A percentile compares a stretch with the other conserved stretches of the same genome.
phyloP scores from a whole-genome alignment of 2,113 vertebrate species.

The Uria lomvia region DNA sequence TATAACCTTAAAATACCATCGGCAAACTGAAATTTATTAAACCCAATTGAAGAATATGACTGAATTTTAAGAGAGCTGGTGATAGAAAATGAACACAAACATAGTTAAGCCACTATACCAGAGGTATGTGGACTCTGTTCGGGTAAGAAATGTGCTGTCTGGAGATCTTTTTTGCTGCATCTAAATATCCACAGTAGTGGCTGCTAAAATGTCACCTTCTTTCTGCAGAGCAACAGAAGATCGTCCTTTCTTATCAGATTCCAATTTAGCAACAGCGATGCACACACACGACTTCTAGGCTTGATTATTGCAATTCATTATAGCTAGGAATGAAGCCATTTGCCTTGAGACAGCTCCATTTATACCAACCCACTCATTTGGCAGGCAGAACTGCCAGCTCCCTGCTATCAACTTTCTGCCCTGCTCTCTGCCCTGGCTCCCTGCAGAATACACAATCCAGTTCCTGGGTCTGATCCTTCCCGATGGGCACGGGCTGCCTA shows the following conservation, averaged over 20 bases:
- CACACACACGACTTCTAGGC: neutral
- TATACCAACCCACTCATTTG: neutral
- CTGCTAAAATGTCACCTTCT: neutral
- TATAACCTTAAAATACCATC: neutral
- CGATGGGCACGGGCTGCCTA: fast-evolving
- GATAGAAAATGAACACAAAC: neutral
- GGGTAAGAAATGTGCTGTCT: neutral
- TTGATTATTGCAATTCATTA: neutral
- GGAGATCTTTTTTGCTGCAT: neutral
- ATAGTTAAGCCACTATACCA: neutral
- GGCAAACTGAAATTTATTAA: neutral
- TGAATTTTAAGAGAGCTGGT: neutral
- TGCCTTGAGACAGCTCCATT: neutral
- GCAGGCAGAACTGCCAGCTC: neutral
- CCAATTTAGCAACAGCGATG: neutral
- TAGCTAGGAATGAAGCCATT: neutral
- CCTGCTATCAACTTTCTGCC: neutral
- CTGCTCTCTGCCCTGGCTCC: neutral
- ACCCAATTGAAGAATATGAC: neutral
- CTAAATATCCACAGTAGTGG: neutral
- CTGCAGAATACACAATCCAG: neutral
- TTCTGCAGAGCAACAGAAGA: neutral
- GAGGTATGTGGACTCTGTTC: neutral
- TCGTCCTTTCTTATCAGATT: neutral
- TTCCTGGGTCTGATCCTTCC: neutral